A percentile compares a stretch with the other conserved stretches of the same genome.
Evolutionary conservation across 2,888 invertebrate species (phyloP).

Genomic region (Epinotia brunnichana): DNA sequence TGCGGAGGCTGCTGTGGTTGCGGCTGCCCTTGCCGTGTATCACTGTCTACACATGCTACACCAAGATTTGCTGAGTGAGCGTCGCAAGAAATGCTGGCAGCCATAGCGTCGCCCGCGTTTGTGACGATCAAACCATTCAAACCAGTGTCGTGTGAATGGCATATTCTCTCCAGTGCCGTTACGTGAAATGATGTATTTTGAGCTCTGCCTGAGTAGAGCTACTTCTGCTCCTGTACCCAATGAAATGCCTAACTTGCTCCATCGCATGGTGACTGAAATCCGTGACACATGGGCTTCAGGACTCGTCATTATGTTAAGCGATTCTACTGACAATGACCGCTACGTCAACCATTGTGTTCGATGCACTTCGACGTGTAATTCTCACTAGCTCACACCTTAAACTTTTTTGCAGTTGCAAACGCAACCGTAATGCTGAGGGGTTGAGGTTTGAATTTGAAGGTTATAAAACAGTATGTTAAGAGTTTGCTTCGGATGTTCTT

Average conservation of each 20-base stretch:
- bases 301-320: slow-evolving; percentile 18
- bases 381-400: slow-evolving; percentile 3
- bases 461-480: not conserved
- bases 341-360: slow-evolving; percentile 34
- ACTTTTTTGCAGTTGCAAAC: not conserved
- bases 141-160: slow-evolving; percentile 45
- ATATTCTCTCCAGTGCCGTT: slow-evolving; percentile 55
- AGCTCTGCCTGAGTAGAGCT: no score
- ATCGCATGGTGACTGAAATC: slow-evolving; percentile 2
- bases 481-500: not conserved
- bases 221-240: not conserved
- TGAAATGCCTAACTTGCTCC: not conserved
- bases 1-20: slow-evolving; percentile 51
- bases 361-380: slow-evolving; percentile 3
- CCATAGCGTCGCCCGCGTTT: slow-evolving; percentile 7
- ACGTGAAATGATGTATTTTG: slow-evolving; percentile 16
- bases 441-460: not conserved
- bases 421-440: not conserved
- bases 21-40: no score
- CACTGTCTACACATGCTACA: slow-evolving; percentile 77
- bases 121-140: slow-evolving; percentile 13
- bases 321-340: slow-evolving; percentile 27
- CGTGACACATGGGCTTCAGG: not conserved
- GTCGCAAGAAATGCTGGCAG: not conserved
- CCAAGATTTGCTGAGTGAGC: slow-evolving; percentile 68